Percentiles rank a stretch among this genome's conserved stretches.
phyloP scores from a whole-genome alignment of 2,797 vertebrate species.

The Todus mexicanus region DNA sequence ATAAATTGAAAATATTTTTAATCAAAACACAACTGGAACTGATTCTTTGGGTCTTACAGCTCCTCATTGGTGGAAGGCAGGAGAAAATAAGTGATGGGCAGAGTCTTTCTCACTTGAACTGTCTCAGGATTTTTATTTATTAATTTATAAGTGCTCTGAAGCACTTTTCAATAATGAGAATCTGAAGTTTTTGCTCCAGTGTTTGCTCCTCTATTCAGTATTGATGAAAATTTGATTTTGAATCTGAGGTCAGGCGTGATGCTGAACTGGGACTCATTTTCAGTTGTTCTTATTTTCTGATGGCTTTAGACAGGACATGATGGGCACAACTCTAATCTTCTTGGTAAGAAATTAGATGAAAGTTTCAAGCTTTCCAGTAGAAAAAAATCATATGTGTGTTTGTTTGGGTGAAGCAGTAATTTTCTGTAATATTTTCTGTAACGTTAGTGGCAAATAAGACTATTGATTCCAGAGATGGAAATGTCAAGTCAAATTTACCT shows the following conservation, averaged over 20 bases:
- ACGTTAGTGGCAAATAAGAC: not conserved
- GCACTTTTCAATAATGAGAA: not conserved
- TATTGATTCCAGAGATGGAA: not conserved
- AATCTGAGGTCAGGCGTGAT: not conserved
- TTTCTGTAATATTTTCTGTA: not conserved
- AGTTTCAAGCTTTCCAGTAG: not conserved
- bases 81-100: not conserved
- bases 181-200: not conserved
- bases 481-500: not conserved
- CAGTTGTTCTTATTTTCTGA: not conserved
- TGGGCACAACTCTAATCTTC: not conserved
- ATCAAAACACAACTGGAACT: not conserved
- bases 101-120: not conserved
- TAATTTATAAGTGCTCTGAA: not conserved
- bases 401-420: not conserved
- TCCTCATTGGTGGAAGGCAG: not conserved
- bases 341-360: not conserved
- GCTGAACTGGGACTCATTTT: not conserved
- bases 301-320: not conserved
- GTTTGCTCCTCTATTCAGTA: not conserved
- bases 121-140: not conserved
- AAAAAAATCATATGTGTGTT: not conserved
- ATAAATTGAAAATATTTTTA: not conserved
- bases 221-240: not conserved
- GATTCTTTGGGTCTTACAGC: not conserved